Evolutionary conservation across 2,888 invertebrate species (phyloP), one percentile per base, ranked within the genome.

Genomic region (Stenolophus ochropezus): DNA sequence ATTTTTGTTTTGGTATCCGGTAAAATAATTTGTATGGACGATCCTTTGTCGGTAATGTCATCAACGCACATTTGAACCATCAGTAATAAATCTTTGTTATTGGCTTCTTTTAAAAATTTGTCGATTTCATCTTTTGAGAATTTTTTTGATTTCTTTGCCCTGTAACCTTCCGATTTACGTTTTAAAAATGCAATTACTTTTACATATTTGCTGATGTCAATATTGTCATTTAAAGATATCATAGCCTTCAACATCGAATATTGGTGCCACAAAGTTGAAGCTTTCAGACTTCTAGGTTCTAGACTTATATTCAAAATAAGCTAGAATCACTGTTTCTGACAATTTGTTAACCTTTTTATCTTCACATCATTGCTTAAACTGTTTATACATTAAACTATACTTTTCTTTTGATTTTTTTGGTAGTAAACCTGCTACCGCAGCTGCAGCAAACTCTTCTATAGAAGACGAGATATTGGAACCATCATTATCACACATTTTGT

Each of bases 391-490:
- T 20, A 21, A 18, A 5, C 18, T 21, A 5, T 56, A 56, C 8
- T 56, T 56, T n/a, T n/a, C n/a, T n/a, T n/a, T n/a, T n/a, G n/a
- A n/a, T n/a, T n/a, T n/a, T n/a, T n/a, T n/a, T n/a, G n/a, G n/a
- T n/a, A n/a, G n/a, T n/a, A n/a, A n/a, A n/a, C n/a, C n/a, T n/a
- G n/a, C n/a, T n/a, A n/a, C 18, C 1, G 58, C 21, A 4, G 58
- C 58, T 56, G 58, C 21, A 56, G 58, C 58, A 47, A 8, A 47
- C 47, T 47, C 47, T 47, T 47, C 47, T 4, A 47, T 47, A 47
- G 47, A 2, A 2, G 47, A 47, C 2, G 47, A 2, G 47, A 47
- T 8, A 47, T 8, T 47, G 1, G 8, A 47, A n/a, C n/a, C n/a
- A n/a, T n/a, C n/a, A n/a, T n/a, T n/a, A 47, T 47, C 47, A 47